phyloP scores from a whole-genome alignment of 1,140 invertebrate species.

The Asbolus verrucosus region DNA sequence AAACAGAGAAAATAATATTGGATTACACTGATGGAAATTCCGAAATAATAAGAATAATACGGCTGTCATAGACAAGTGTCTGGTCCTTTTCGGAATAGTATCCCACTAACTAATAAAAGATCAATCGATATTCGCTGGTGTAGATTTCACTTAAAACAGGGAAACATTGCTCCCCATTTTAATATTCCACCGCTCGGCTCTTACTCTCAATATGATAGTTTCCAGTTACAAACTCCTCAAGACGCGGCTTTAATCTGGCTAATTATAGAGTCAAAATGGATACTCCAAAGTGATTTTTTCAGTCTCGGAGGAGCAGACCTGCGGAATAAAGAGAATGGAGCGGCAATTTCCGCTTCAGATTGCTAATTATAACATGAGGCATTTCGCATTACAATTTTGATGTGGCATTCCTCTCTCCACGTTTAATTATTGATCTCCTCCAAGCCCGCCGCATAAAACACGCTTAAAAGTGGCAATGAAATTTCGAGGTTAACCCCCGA shows the following conservation, averaged over 20 bases:
- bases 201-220: too few species aligned
- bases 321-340: background rate
- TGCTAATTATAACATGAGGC: background rate
- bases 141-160: too few species aligned
- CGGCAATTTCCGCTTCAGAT: background rate
- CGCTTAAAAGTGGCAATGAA: background rate
- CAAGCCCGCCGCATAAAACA: background rate
- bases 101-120: too few species aligned
- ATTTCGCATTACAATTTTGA: too few species aligned
- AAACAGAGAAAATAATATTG: too few species aligned
- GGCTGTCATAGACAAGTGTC: too few species aligned
- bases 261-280: slow-evolving; percentile 2
- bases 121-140: too few species aligned
- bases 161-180: slow-evolving; percentile 1
- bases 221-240: slow-evolving; percentile 11
- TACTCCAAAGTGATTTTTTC: slow-evolving; percentile 20
- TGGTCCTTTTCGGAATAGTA: too few species aligned
- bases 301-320: background rate
- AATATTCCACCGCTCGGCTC: too few species aligned
- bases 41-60: too few species aligned
- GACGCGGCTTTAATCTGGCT: slow-evolving; percentile 6
- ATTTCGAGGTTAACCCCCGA: background rate
- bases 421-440: background rate
- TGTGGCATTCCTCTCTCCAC: background rate
- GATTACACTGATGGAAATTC: too few species aligned